Evolutionary conservation across 2,888 invertebrate genomes (phyloP), one percentile per base, ranked within the genome.

Genomic region (Ommatoiulus sabulosus): DNA sequence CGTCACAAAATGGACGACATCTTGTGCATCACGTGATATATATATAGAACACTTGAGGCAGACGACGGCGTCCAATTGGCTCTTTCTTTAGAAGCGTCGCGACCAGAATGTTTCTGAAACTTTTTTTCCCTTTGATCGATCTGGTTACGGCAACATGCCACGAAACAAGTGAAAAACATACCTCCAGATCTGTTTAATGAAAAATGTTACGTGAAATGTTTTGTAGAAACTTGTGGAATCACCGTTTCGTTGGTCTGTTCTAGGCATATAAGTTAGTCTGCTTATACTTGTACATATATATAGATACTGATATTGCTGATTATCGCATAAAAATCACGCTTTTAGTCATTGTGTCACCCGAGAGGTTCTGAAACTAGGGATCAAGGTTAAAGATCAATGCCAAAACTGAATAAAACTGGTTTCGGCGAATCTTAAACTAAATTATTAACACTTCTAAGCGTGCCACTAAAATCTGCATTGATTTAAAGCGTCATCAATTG

Each of bases 301-400:
- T n/a, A 52, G 52, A 52, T 52, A 17, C 4, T 12, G 52, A 52
- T 52, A 52, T 52, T 48, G 48, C 12, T 48, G 7, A 48, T 48
- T 48, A 52, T 3, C 17, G 15, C 15, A 52, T 52, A 52, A 4
- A 17, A 17, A 52, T 52, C 17, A 0, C 12, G 52, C 52, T 52
- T 52, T 12, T 48, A 52, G 52, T 52, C 17, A 10, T 52, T 17
- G 17, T 52, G 15, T 52, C 17, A 17, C 52, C n/a, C 20, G 20
- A 63, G 20, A 63, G 20, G 63, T 63, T 7, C 1, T 5, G 63
- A 63, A 63, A 63, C 20, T 1, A 20, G n/a, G 20, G 0, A 63
- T 7, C 20, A 63, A 63, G 63, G n/a, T 63, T 63, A 63, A 63
- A 63, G n/a, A 20, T 63, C n/a, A 63, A 63, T 63, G 63, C n/a